phyloP scores from a whole-genome alignment of 2,113 vertebrate genomes.

The Cygnus atratus region DNA sequence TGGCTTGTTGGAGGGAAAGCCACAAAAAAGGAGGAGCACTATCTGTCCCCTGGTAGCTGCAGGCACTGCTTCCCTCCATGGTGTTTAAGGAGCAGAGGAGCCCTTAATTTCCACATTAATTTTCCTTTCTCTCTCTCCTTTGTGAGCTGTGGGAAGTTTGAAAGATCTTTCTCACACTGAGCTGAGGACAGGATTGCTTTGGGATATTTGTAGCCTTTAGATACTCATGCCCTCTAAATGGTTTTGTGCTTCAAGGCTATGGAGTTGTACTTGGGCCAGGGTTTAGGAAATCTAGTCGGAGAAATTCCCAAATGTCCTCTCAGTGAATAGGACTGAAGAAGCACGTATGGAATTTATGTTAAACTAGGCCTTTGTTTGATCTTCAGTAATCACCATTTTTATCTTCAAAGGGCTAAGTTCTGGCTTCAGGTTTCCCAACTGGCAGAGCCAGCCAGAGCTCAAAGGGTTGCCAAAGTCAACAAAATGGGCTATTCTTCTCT shows the following conservation, averaged over 20 bases:
- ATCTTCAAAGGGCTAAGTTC: conserved; percentile 19
- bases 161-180: background rate
- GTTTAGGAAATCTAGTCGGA: background rate
- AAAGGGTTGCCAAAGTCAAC: background rate
- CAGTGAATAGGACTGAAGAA: background rate
- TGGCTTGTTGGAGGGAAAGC: background rate
- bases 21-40: background rate
- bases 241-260: background rate
- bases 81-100: background rate
- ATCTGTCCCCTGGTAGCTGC: background rate
- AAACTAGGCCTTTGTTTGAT: conserved; percentile 11
- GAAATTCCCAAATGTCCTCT: background rate
- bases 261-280: background rate
- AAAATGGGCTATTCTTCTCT: conserved; percentile 2
- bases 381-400: conserved; percentile 6
- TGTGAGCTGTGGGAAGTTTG: background rate
- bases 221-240: background rate
- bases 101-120: background rate
- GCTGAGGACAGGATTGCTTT: background rate
- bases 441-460: background rate
- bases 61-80: background rate
- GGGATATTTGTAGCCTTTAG: background rate
- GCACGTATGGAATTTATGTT: background rate
- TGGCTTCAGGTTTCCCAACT: conserved; percentile 36
- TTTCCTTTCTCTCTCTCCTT: background rate